Evolutionary conservation across 2,113 vertebrate genomes (phyloP), one percentile per base, ranked within the genome.

Genomic region (Indicator maculatus): DNA sequence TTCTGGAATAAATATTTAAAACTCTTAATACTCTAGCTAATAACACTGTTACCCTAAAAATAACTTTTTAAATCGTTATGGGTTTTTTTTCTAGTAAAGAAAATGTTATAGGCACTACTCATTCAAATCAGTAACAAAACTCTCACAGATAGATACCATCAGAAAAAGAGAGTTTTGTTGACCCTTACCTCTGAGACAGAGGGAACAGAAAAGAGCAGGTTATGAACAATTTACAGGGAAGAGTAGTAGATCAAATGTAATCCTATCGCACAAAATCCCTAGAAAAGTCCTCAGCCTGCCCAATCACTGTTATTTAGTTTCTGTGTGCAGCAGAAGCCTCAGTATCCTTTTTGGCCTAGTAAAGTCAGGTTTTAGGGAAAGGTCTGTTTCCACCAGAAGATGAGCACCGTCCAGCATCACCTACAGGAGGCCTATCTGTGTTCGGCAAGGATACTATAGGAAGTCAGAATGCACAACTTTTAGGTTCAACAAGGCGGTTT

Each of bases 201-300:
- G 8, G 3, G 4, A 83, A 21, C 7, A 45, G 45, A 76, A 81
- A 10, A 65, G 10, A 66, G 24, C 0, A 0, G 11, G 28, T 2
- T 55, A 23, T 5, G 15, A 55, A 38, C 44, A 58, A 26, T 3
- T 26, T 20, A 12, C 0, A 33, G 18, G 8, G 19, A 28, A 52
- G 39, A 52, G 6, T 30, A 65, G 31, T 1, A 27, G 41, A 9
- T 18, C 18, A 50, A 50, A n/a, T 7, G 13, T 12, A 39, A 52
- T 4, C 12, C 31, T 33, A 10, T 0, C 26, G 12, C 53, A 59
- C 47, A 63, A 33, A 59, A n/a, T 1, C 3, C 0, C 8, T 52
- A 17, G 31, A 55, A 4, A 39, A 60, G 27, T 13, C 4, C 18
- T 38, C 28, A 47, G 73, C 4, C 23, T 50, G 58, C 20, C n/a